phyloP scores from a whole-genome alignment of 2,888 invertebrate genomes.

The Unio delphinus region DNA sequence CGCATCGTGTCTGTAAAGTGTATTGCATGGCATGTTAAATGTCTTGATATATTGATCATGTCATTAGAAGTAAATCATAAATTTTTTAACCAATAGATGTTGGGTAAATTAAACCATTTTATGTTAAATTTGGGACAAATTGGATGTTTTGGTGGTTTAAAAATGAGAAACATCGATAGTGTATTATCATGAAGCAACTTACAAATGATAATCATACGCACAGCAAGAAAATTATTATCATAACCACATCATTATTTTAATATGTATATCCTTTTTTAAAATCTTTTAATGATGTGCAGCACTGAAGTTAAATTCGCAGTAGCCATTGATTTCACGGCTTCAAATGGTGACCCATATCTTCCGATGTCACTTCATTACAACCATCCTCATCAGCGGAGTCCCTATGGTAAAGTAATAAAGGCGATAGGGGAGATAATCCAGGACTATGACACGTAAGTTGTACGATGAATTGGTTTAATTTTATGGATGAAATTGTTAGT shows the following conservation, averaged over 20 bases:
- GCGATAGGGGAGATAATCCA: constrained; percentile 72
- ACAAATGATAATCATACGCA: background rate
- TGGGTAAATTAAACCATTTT: too few relatives aligned
- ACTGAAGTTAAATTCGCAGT: constrained; percentile 72
- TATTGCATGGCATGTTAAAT: too few relatives aligned
- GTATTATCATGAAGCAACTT: too few relatives aligned
- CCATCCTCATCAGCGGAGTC: constrained; percentile 69
- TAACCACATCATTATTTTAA: background rate
- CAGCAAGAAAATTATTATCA: background rate
- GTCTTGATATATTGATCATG: too few relatives aligned
- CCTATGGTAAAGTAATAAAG: constrained; percentile 72
- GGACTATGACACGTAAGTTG: constrained; percentile 69
- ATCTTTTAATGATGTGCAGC: constrained; percentile 29
- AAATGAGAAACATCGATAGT: too few relatives aligned
- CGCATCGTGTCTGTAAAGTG: too few relatives aligned
- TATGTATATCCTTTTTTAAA: background rate
- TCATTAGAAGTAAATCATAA: too few relatives aligned
- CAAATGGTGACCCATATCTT: constrained; percentile 70
- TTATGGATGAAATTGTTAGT: too few relatives aligned
- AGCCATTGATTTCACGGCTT: constrained; percentile 73
- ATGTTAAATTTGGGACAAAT: too few relatives aligned
- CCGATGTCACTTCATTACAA: constrained; percentile 72
- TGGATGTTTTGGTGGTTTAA: too few relatives aligned
- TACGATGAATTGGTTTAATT: too few relatives aligned
- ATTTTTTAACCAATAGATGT: too few relatives aligned